Percentiles rank a stretch among this genome's conserved stretches.
phyloP scores from a whole-genome alignment of 2,113 vertebrate species.

The Bubo bubo region DNA sequence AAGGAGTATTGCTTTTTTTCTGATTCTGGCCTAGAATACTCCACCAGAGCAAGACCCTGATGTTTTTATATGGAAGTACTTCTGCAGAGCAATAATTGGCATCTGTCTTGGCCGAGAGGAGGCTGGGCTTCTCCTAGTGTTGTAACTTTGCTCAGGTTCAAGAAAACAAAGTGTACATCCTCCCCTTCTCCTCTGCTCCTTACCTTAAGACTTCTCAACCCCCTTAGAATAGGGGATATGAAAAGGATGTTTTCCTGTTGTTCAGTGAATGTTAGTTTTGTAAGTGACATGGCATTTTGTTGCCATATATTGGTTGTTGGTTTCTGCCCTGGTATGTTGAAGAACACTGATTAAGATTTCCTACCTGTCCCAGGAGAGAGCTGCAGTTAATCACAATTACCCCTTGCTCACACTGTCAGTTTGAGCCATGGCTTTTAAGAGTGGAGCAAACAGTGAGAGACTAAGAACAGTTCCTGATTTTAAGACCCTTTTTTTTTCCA shows the following conservation, averaged over 20 bases:
- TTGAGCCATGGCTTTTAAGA: background rate
- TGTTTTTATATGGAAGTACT: background rate
- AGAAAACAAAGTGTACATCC: background rate
- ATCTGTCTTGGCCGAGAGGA: background rate
- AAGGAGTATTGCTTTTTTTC: background rate
- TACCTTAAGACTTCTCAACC: background rate
- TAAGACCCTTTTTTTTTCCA: background rate
- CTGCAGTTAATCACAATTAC: background rate
- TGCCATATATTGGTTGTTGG: background rate
- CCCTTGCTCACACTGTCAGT: background rate
- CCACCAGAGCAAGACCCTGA: background rate
- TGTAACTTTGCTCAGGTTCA: background rate
- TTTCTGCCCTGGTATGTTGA: background rate
- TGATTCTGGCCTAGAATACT: background rate
- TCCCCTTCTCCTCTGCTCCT: background rate
- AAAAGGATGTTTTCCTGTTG: background rate
- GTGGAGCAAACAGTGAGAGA: background rate
- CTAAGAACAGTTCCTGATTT: background rate
- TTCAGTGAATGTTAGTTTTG: background rate
- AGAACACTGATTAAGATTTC: background rate
- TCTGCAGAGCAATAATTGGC: background rate
- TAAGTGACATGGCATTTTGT: background rate
- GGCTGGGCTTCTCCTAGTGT: background rate
- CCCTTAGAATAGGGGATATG: background rate
- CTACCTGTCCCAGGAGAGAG: background rate